Percentiles rank a stretch among this genome's conserved stretches.
Evolutionary conservation across 53 echinoderm and acorn worm species (phyloP).

Genomic region (Mesocentrotus franciscanus): DNA sequence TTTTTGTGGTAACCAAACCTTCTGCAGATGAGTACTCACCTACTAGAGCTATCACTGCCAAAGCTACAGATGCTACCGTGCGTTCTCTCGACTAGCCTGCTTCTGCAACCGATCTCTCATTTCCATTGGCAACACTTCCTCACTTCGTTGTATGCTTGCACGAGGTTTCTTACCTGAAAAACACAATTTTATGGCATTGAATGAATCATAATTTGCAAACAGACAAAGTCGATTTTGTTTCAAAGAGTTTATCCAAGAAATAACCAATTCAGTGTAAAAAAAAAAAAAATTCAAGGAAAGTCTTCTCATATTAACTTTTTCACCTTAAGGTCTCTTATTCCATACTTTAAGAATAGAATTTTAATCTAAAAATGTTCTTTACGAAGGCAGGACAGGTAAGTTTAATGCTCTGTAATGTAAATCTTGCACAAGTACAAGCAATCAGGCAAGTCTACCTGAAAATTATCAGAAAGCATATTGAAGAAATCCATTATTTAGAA

Average conservation of each 20-base stretch:
- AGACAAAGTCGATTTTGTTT: neutral
- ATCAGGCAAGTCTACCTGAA: too few species aligned
- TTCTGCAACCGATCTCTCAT: conserved; percentile 92
- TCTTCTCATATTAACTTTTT: too few species aligned
- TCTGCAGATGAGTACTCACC: conserved; percentile 72
- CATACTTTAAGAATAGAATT: too few species aligned
- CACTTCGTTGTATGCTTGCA: conserved; percentile 88
- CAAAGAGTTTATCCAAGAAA: neutral
- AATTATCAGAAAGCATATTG: neutral
- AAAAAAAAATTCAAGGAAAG: too few species aligned
- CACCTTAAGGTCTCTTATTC: too few species aligned
- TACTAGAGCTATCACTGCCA: conserved; percentile 91
- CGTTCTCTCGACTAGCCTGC: conserved; percentile 96
- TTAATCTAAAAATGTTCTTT: too few species aligned
- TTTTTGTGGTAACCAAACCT: neutral
- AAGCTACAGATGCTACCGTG: conserved; percentile 97
- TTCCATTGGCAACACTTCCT: conserved; percentile 87
- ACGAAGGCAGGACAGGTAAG: too few species aligned
- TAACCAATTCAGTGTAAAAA: neutral
- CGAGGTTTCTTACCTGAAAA: conserved; percentile 89
- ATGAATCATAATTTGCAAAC: neutral
- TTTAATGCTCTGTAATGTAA: too few species aligned
- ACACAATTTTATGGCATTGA: neutral
- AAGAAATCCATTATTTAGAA: neutral
- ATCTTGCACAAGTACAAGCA: too few species aligned